These are phyloP conservation scores for Mionectes olivaceus DNA, from an alignment of 2,797 vertebrate genomes.

Conservation along the genomic window DNA sequence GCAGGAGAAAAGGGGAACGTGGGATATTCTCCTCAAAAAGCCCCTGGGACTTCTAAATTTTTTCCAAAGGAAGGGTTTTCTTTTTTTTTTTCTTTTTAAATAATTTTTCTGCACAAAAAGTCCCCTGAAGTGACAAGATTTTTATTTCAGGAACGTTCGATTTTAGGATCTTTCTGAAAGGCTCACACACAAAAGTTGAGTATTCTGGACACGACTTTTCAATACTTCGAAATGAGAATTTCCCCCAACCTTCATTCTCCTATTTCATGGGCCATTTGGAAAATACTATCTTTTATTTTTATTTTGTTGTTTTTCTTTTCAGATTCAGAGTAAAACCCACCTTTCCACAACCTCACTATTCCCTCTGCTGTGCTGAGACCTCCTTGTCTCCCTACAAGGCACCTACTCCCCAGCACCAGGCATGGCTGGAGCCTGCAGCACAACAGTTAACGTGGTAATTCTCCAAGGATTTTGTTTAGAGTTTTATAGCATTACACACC, in stretches of 20 bases:
- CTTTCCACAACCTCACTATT: neutral
- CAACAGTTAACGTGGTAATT: conserved; percentile 12
- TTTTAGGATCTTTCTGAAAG: conserved; percentile 1
- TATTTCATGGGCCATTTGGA: neutral
- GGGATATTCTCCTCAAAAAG: neutral
- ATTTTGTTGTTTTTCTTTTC: neutral
- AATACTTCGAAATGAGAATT: neutral
- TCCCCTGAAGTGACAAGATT: neutral
- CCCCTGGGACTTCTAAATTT: neutral
- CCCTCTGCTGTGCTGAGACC: neutral
- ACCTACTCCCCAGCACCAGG: rapidly evolving
- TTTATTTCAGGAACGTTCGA: neutral
- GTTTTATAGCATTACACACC: conserved; percentile 70
- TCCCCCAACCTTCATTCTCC: neutral
- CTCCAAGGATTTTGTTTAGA: conserved; percentile 69
- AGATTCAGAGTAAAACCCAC: neutral
- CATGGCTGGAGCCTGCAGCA: neutral
- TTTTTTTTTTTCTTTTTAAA: neutral
- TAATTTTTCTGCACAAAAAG: neutral
- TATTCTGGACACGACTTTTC: neutral
- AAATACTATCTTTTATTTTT: neutral
- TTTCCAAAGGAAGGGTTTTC: neutral
- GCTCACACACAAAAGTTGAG: neutral
- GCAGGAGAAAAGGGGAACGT: neutral
- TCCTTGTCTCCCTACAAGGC: neutral